These are phyloP conservation scores for Archivesica marissinica DNA, from an alignment of 1,140 invertebrate species.

Conservation along the genomic window DNA sequence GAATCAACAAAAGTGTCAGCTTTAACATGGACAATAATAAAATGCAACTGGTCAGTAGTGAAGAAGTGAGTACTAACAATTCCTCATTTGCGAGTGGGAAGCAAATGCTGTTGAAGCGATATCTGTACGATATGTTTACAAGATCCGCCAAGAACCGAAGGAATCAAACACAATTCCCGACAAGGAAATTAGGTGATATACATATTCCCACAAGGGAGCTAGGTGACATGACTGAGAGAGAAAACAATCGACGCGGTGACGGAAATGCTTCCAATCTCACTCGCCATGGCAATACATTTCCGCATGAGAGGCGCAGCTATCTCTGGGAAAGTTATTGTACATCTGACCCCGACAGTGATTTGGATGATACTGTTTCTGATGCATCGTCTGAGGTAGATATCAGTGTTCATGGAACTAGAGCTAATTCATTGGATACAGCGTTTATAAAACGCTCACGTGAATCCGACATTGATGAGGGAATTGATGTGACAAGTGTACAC, in stretches of 20 bases:
- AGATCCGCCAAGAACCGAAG: not conserved
- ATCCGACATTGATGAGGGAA: constrained; percentile 26
- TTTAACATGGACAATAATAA: not conserved
- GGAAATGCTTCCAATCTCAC: not conserved
- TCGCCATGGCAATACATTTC: too few species aligned
- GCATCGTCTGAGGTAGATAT: not conserved
- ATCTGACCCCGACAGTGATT: not conserved
- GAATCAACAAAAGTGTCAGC: not conserved
- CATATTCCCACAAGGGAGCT: too few species aligned
- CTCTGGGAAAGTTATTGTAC: not conserved
- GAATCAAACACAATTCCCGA: not conserved
- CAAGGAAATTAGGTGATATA: too few species aligned
- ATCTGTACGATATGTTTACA: not conserved
- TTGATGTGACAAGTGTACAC: constrained; percentile 17
- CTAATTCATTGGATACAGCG: not conserved
- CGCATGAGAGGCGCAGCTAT: not conserved
- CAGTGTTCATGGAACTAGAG: not conserved
- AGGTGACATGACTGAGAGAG: not conserved
- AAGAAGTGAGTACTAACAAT: not conserved
- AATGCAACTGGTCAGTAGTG: too few species aligned
- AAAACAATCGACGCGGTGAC: not conserved
- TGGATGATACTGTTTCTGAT: not conserved
- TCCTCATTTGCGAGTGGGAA: not conserved
- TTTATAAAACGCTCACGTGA: constrained; percentile 13
- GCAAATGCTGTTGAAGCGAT: not conserved